Conservation (phyloP, 2,888 invertebrate species). For the Ceramica pisi region DNA sequence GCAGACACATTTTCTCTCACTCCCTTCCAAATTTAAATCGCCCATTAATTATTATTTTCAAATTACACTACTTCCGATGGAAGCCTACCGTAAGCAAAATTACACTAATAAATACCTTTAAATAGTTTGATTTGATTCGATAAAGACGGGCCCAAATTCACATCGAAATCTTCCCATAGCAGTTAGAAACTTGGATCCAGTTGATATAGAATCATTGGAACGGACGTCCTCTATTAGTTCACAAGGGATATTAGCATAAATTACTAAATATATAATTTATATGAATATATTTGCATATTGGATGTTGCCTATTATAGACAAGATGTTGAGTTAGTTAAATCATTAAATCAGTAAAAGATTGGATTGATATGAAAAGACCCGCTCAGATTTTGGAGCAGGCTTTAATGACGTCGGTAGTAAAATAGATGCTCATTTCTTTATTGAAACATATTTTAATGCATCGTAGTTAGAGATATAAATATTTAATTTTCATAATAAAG, state of each 20-base stretch:
- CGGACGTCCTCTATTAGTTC: conserved; percentile 84
- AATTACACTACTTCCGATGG: conserved; percentile 48
- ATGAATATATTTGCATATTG: conserved; percentile 65
- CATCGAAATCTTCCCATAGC: conserved; percentile 66
- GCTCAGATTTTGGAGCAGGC: conserved; percentile 25
- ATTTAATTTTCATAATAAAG: conserved; percentile 46
- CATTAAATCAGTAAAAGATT: conserved; percentile 47
- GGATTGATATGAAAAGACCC: conserved; percentile 44
- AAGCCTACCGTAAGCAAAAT: conserved; percentile 54
- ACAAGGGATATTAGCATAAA: conserved; percentile 78
- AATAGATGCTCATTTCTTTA: conserved; percentile 31
- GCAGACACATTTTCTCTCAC: neutral
- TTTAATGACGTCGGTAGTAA: conserved; percentile 35
- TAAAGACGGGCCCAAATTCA: conserved; percentile 57
- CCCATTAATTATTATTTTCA: conserved; percentile 41
- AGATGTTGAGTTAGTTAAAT: conserved; percentile 55
- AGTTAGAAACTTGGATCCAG: conserved; percentile 63
- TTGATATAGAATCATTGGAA: conserved; percentile 65
- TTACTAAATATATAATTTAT: conserved; percentile 66
- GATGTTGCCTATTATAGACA: conserved; percentile 57
- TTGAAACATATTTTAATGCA: conserved; percentile 9
- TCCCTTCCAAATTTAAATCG: conserved; percentile 19
- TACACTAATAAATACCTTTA: conserved; percentile 62
- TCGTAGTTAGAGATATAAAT: conserved; percentile 31
- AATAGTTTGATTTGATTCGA: conserved; percentile 57